These are phyloP conservation scores for Drosophila nebulosa DNA, from an alignment of 1,140 invertebrate species.

Conservation along the genomic window DNA sequence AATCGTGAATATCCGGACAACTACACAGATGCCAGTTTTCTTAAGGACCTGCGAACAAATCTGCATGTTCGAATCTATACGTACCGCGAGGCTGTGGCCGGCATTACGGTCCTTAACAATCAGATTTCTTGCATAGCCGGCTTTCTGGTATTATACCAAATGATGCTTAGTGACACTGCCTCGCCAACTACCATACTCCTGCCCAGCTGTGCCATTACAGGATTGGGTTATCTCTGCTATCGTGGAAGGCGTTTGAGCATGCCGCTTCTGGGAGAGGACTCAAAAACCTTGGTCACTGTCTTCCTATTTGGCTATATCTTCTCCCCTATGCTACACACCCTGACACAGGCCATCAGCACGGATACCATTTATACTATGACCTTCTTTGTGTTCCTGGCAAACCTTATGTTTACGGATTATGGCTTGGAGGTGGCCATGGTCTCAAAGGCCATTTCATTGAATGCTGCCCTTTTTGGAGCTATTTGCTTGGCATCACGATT, in stretches of 20 bases:
- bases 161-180: slow-evolving; percentile 86
- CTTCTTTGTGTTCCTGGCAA: slow-evolving; percentile 91
- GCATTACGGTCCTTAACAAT: slow-evolving; percentile 87
- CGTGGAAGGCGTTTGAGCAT: slow-evolving; percentile 59
- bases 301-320: slow-evolving; percentile 91
- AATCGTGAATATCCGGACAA: slow-evolving; percentile 94
- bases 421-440: slow-evolving; percentile 90
- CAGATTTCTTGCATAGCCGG: slow-evolving; percentile 89
- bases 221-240: slow-evolving; percentile 81
- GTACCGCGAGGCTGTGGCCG: slow-evolving; percentile 86
- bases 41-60: slow-evolving; percentile 93
- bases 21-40: slow-evolving; percentile 92
- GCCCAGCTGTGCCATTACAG: slow-evolving; percentile 82
- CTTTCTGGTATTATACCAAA: slow-evolving; percentile 89
- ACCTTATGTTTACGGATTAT: slow-evolving; percentile 96
- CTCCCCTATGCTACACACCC: slow-evolving; percentile 94
- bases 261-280: slow-evolving; percentile 82
- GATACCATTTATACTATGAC: slow-evolving; percentile 97
- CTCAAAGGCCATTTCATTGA: slow-evolving; percentile 92
- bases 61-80: slow-evolving; percentile 88
- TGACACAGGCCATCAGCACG: slow-evolving; percentile 97
- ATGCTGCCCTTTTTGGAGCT: slow-evolving; percentile 95
- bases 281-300: slow-evolving; percentile 89
- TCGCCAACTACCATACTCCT: slow-evolving; percentile 85
- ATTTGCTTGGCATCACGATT: slow-evolving; percentile 96